Base-by-base conservation (phyloP, 2,113 vertebrate species). In the Petaurus breviceps region DNA sequence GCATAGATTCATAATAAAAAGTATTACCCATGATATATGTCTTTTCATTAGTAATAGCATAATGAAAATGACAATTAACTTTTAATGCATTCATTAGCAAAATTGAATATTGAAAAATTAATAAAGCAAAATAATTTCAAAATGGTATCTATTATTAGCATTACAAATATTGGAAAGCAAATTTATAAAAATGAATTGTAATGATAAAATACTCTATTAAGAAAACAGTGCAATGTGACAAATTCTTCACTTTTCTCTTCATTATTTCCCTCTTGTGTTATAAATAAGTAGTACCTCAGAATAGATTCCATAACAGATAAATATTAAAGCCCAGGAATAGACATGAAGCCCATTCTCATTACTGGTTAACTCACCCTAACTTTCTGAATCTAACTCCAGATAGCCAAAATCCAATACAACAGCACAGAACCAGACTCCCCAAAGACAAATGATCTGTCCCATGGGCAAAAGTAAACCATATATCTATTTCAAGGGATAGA, bases 31-130 rank as follows among this genome's bases (percentile, higher is more conserved):
- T 96, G 96, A 98, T 98, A 94, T 97, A 98, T 98, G 95, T 55
- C 90, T 97, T 95, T 97, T 98, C 96, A 97, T 97, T 97, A 97
- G 57, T 97, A 91, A 84, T 97, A 93, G 95, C 95, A 98, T 96
- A 97, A 97, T 98, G 93, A 97, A 97, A 92, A 97, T 95, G 95
- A 96, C 96, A 98, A 98, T 98, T 96, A 97, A 97, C 97, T 96
- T 97, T 96, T 97, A 98, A 98, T 97, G 91, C 51, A 97, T 96
- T 95, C 95, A 93, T 97, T 98, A 97, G 96, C 97, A 95, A 98
- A 97, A 97, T 97, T 97, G 97, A 97, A 97, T 97, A 96, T 92
- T 97, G 96, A 96, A 98, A 98, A 97, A 97, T 96, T 97, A 97
- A 97, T 98, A 98, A 97, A 94, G 96, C 93, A 97, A 97, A 96